These are phyloP conservation scores for Furnarius figulus DNA, from an alignment of 2,113 vertebrate species.

Conservation along the genomic window DNA sequence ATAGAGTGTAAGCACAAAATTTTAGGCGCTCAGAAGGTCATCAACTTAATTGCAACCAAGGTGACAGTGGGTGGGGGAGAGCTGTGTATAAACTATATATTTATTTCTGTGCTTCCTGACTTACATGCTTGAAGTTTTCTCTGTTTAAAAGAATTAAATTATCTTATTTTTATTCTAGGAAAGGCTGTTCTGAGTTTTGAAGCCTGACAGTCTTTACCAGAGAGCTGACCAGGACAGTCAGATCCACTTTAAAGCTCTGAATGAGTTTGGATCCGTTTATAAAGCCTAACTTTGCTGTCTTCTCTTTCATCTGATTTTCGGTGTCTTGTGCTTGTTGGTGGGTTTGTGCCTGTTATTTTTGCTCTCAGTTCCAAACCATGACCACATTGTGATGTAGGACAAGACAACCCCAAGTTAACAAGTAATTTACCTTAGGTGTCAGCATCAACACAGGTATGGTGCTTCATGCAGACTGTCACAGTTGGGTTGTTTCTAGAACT, in stretches of 20 bases:
- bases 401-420: not conserved
- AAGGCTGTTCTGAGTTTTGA: not conserved
- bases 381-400: not conserved
- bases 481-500: not conserved
- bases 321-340: not conserved
- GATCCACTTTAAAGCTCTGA: not conserved
- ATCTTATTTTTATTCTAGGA: not conserved
- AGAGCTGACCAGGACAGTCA: not conserved
- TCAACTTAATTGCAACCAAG: not conserved
- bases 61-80: not conserved
- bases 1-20: conserved; percentile 24
- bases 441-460: not conserved
- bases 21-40: conserved; percentile 45
- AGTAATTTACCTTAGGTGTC: not conserved
- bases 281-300: not conserved
- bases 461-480: not conserved
- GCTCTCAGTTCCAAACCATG: not conserved
- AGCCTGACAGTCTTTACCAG: not conserved
- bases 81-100: not conserved
- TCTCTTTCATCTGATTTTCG: not conserved
- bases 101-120: not conserved
- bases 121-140: not conserved
- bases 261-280: not conserved
- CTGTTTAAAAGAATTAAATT: not conserved
- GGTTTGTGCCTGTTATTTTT: not conserved